Evolutionary conservation across 2,888 invertebrate species (phyloP).

Genomic region (Buathra laborator): DNA sequence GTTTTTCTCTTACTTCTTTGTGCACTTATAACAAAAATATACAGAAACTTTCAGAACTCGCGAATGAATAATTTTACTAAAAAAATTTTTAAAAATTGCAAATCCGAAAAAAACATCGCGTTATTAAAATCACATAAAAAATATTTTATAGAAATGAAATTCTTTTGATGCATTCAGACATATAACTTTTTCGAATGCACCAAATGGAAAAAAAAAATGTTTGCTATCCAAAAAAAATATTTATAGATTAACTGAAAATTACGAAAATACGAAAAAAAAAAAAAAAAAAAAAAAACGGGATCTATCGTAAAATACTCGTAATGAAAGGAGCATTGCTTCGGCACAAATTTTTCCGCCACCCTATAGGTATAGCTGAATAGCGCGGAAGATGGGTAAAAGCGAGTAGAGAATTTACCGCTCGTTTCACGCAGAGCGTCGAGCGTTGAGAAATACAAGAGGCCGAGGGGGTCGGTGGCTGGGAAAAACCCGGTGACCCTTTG

Average conservation of each 20-base stretch:
- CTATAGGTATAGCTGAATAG: constrained; percentile 20
- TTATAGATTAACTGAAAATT: no score
- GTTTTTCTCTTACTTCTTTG: constrained; percentile 18
- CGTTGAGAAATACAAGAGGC: constrained; percentile 19
- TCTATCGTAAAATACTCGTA: neutral
- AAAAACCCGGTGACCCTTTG: constrained; percentile 67
- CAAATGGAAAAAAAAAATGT: neutral
- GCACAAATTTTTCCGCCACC: constrained; percentile 24
- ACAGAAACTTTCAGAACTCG: neutral
- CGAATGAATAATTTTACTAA: neutral
- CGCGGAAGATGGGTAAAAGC: constrained; percentile 31
- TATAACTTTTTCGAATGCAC: neutral
- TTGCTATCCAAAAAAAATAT: neutral
- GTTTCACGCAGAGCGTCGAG: constrained; percentile 42
- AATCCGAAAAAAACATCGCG: no score
- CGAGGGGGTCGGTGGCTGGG: constrained; percentile 62
- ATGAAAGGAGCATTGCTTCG: neutral
- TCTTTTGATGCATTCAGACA: no score
- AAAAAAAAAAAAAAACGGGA: constrained; percentile 20
- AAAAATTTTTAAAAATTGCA: no score
- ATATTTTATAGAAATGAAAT: no score
- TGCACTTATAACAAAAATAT: neutral
- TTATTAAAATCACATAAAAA: no score
- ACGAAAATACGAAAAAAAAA: constrained; percentile 15
- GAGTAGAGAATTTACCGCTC: constrained; percentile 56